Evolutionary conservation across 2,797 vertebrate genomes (phyloP).

Genomic region (Karalla daura): DNA sequence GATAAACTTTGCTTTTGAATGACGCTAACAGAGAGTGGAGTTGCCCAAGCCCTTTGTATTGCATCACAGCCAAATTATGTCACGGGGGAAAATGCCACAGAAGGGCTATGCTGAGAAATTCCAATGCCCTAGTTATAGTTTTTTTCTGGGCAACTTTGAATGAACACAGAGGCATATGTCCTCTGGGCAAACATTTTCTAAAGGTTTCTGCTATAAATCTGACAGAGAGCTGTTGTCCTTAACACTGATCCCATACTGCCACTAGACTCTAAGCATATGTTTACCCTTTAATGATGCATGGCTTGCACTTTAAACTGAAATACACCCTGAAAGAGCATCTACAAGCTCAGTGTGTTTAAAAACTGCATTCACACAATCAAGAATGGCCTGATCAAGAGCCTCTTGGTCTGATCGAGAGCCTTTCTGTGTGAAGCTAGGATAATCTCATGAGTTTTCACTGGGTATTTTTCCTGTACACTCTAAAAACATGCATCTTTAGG

Average conservation of each 20-base stretch:
- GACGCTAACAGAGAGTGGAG: slow-evolving; percentile 47
- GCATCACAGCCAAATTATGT: slow-evolving; percentile 30
- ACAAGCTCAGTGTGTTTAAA: too few relatives aligned
- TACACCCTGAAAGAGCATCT: too few relatives aligned
- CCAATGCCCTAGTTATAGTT: slow-evolving; percentile 26
- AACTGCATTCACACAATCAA: too few relatives aligned
- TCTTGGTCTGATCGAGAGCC: too few relatives aligned
- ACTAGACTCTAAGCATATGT: background rate
- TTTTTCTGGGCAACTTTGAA: slow-evolving; percentile 23
- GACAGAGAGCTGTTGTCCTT: background rate
- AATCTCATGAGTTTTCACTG: too few relatives aligned
- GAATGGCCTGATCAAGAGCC: too few relatives aligned
- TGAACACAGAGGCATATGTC: slow-evolving; percentile 22
- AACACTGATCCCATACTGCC: background rate
- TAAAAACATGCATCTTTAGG: too few relatives aligned
- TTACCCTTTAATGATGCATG: background rate
- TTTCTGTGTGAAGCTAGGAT: too few relatives aligned
- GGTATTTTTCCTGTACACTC: too few relatives aligned
- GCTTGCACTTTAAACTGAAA: too few relatives aligned
- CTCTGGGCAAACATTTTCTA: slow-evolving; percentile 14
- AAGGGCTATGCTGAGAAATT: slow-evolving; percentile 27
- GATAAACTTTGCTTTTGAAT: slow-evolving; percentile 59
- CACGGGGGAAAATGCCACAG: slow-evolving; percentile 28
- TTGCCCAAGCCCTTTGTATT: slow-evolving; percentile 32
- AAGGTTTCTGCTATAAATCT: slow-evolving; percentile 20